Base-by-base conservation (phyloP, 2,888 invertebrate species). In the Zygothrica quintamaculata region DNA sequence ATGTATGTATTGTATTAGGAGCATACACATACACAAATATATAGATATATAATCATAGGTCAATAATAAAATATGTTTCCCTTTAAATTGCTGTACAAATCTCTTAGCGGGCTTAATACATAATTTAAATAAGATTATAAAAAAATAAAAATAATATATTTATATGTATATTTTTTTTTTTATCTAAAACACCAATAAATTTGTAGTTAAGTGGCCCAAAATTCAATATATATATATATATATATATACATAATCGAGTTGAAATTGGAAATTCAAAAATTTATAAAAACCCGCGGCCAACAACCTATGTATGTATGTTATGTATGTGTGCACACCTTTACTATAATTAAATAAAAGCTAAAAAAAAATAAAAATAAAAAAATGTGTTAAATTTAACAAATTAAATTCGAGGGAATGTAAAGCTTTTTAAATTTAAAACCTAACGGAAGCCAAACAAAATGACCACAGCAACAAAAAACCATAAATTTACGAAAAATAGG, bases 351-450 rank as follows among this genome's bases (percentile, higher is more conserved):
- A 78, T 64, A 70, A 65, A 62, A 37, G 55, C 65, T 66, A 40
- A 62, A 62, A 62, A 25, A 25, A 39, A 15, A n/a, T n/a, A 8
- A 50, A 26, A 69, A 82, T 79, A 84, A 81, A n/a, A n/a, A n/a
- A 80, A 81, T 81, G 81, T 81, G 81, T 73, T 84, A 84, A 74
- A 71, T 70, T 61, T 33, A 74, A 73, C 43, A 64, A 61, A 61
- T 61, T 34, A 40, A 53, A 58, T 33, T 39, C 57, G 33, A 40
- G 37, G 15, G 43, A 73, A 46, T 56, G 42, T 37, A 39, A 18
- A n/a, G n/a, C n/a, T n/a, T 64, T 59, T 67, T 50, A 5, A 22
- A 22, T 26, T 1, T 47, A 50, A 29, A 44, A 39, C 48, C 44
- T 46, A 79, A 71, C 79, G 79, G 74, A 80, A 80, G 79, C 67